Base-by-base conservation (phyloP, 2,797 vertebrate genomes). In the Neostethus bicornis region DNA sequence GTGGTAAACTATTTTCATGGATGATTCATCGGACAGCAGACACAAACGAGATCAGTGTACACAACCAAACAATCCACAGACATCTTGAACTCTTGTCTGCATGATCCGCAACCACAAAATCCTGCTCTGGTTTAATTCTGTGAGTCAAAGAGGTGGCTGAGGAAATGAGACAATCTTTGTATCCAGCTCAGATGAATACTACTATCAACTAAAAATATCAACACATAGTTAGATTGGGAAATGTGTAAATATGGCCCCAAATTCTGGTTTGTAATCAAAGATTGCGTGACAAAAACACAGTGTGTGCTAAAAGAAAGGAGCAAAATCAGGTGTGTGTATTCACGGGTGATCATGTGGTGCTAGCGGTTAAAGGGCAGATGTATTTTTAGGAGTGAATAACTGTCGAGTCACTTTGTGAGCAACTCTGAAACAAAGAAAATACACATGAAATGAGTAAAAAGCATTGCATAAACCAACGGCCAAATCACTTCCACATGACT, bases 401-500 rank as follows among this genome's bases (percentile, higher is more conserved):
- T 63, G 69, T 25, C 0, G 62, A 67, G 75, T 87, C 86, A 84
- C 58, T 1, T 35, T 50, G 68, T 79, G 75, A 86, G 73, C 29
- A 81, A 81, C 51, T 64, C 60, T 68, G 37, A 50, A 67, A 72
- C 32, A 64, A 61, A 72, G 82, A 71, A 58, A 53, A 61, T 6
- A 38, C 61, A 49, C 17, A 35, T 49, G 46, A 47, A 72, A 68
- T 23, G 51, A 31, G 50, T 49, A 24, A 44, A 74, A 69, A 10
- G 42, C 46, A 61, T 53, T 11, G 26, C 52, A 70, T 59, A 26
- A 58, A 51, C 51, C 41, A 12, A 43, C 31, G 65, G 60, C 49
- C 47, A 45, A 87, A 87, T 86, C 55, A 66, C 61, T 85, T 81
- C 86, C 89, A 87, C 75, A 81, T 87, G 88, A 61, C 29, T 10